Percentiles rank a stretch among this genome's conserved stretches.
phyloP scores from a whole-genome alignment of 2,113 vertebrate species.

The Rhinogobius similis region DNA sequence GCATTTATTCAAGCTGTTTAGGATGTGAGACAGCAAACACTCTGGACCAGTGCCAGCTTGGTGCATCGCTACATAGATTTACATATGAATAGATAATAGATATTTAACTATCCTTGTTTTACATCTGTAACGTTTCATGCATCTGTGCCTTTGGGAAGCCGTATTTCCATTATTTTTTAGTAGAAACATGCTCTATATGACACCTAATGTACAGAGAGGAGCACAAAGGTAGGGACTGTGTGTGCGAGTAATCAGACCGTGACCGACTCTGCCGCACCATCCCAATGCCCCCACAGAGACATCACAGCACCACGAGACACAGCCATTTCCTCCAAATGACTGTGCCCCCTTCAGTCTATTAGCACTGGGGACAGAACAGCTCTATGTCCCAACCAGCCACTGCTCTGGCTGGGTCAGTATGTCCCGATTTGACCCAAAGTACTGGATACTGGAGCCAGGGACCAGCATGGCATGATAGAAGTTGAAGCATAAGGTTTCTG shows the following conservation, averaged over 20 bases:
- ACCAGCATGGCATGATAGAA: background rate
- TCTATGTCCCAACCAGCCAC: conserved; percentile 24
- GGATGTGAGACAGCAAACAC: background rate
- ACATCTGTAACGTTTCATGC: background rate
- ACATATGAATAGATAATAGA: background rate
- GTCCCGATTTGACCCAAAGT: conserved; percentile 37
- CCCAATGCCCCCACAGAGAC: conserved; percentile 52
- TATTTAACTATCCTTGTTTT: background rate
- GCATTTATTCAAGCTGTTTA: background rate
- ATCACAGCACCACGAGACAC: conserved; percentile 46
- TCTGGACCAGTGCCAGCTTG: background rate
- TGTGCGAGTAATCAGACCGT: conserved; percentile 64
- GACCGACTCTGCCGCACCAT: conserved; percentile 64
- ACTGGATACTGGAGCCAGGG: conserved; percentile 5
- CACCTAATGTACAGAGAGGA: conserved; percentile 14
- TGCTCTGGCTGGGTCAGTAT: conserved; percentile 35
- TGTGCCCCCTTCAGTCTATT: conserved; percentile 11
- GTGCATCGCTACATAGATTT: background rate
- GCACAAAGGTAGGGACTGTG: conserved; percentile 14
- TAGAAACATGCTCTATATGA: background rate
- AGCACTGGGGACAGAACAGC: conserved; percentile 29
- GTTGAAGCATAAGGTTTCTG: conserved; percentile 41
- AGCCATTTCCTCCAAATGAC: conserved; percentile 65
- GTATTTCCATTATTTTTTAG: background rate
- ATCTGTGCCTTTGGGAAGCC: background rate